Evolutionary conservation across 64 coral and sea anemone genomes (phyloP), one percentile per base, ranked within the genome.

Genomic region (Pocillopora verrucosa): DNA sequence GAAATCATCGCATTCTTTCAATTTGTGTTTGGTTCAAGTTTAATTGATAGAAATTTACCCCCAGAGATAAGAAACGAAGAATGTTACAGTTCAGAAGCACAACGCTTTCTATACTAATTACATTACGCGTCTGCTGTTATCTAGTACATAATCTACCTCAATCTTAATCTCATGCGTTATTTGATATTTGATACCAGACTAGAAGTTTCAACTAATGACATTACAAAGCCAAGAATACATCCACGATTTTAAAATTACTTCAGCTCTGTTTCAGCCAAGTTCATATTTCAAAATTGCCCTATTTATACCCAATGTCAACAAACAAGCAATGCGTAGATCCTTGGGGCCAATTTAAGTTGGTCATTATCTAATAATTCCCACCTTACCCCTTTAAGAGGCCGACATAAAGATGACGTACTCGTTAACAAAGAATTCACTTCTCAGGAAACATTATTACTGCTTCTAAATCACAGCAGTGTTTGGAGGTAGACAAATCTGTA

Each of bases 231-330:
- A 0, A 51, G 41, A 51, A 51, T 51, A 7, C 0, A 51, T 51
- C 41, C 3, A 51, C 41, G 3, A 3, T 51, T 51, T 51, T 7
- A 51, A 51, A 51, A 51, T 51, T 51, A 7, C 3, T 51, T 51
- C 7, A 51, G 7, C 41, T 51, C 41, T 7, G 11, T 36, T 16
- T 16, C 73, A 77, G 38, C 15, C 22, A 24, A 20, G 22, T 26
- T 60, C 22, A 79, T 56, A 59, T 59, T 79, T 59, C 20, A 60
- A 79, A 58, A 79, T 34, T 79, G 12, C 14, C 11, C 30, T 51
- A 36, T 75, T 75, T 75, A 37, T 36, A 75, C 77, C 9, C 16
- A 30, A 79, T n/a, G 57, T 79, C 77, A 79, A 79, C 77, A 79
- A 79, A 79, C 41, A 51, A 51, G 41, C 41, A 51, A 51, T 4